phyloP scores from a whole-genome alignment of 2,113 vertebrate species.

The Nettapus auritus region DNA sequence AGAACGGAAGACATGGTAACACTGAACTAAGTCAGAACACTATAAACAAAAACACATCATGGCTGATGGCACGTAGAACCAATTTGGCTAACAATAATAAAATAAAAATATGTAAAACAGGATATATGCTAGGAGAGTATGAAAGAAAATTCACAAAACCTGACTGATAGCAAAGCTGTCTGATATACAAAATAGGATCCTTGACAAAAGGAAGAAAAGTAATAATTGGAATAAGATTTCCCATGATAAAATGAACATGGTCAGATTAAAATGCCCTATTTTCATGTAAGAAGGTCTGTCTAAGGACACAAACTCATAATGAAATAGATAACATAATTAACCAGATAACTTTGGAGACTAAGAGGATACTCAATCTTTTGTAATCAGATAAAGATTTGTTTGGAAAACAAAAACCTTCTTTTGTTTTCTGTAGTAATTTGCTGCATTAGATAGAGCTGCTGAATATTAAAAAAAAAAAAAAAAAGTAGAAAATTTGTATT shows the following conservation, averaged over 20 bases:
- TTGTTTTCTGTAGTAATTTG: neutral
- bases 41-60: neutral
- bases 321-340: neutral
- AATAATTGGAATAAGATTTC: slow-evolving; percentile 6
- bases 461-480: neutral
- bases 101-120: neutral
- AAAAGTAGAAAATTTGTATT: neutral
- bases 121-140: neutral
- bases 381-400: neutral
- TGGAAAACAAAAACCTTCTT: neutral
- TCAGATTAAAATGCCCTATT: neutral
- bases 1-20: neutral
- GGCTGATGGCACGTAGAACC: neutral
- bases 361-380: neutral
- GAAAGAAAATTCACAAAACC: neutral
- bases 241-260: neutral
- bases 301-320: neutral
- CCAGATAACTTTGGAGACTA: neutral
- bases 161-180: neutral
- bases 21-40: neutral
- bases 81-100: neutral
- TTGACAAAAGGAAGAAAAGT: neutral
- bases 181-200: neutral
- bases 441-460: neutral
- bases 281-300: neutral